phyloP scores from a whole-genome alignment of 2,113 vertebrate genomes.

The Catharus minimus region DNA sequence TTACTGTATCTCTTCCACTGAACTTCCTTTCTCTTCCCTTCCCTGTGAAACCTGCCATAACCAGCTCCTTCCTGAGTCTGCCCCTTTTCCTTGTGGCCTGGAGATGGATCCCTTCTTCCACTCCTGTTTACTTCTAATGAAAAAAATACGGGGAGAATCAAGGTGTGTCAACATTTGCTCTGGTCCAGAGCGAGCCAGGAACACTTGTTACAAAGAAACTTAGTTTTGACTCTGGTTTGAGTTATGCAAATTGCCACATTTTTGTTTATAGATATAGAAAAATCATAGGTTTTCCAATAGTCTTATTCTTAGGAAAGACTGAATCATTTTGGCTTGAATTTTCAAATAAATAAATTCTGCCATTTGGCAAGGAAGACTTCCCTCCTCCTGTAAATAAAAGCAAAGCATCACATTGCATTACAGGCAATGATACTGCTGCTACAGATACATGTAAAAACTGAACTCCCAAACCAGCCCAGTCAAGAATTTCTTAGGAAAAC shows the following conservation, averaged over 20 bases:
- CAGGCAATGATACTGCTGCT: neutral
- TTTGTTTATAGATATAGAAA: neutral
- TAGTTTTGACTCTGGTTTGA: neutral
- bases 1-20: neutral
- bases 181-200: neutral
- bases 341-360: neutral
- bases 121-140: neutral
- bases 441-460: neutral
- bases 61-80: neutral
- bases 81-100: neutral
- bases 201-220: neutral
- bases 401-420: neutral
- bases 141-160: neutral
- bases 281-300: conserved; percentile 2
- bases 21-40: neutral
- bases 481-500: conserved; percentile 18
- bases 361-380: neutral
- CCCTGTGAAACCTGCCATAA: neutral
- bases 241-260: neutral
- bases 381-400: neutral
- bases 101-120: neutral
- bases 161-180: neutral
- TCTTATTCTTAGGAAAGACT: neutral
- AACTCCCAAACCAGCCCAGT: neutral
- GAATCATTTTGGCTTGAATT: neutral